Conservation (phyloP, 1,140 invertebrate genomes). For the Cepaea nemoralis region DNA sequence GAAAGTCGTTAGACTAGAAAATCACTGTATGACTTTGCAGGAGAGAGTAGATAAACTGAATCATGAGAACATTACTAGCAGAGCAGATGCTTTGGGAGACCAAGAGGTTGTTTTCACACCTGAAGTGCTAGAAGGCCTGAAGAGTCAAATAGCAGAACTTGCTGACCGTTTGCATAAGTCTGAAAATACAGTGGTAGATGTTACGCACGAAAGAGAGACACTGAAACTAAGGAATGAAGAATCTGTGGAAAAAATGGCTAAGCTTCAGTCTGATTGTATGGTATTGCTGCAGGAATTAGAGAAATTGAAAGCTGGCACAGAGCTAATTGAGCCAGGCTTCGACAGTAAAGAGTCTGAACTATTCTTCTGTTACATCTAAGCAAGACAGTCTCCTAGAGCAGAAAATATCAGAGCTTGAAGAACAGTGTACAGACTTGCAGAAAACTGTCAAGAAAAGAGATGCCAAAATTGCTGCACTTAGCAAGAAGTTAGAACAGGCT, state of each 20-base stretch:
- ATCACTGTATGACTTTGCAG: neutral
- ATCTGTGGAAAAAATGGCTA: neutral
- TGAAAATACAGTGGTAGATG: neutral
- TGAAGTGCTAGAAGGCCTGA: neutral
- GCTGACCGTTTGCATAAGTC: neutral
- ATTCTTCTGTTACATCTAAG: neutral
- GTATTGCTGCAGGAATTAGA: neutral
- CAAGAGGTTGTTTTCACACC: neutral
- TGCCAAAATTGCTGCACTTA: slow-evolving; percentile 41
- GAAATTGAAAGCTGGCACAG: neutral
- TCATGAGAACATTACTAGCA: neutral
- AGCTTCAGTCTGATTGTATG: neutral
- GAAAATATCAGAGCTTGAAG: neutral
- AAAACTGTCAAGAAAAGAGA: slow-evolving; percentile 49
- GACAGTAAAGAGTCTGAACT: too few relatives aligned
- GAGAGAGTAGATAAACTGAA: neutral
- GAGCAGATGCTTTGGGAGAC: neutral
- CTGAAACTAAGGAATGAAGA: neutral
- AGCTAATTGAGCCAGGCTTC: neutral
- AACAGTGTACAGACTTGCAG: slow-evolving; percentile 45
- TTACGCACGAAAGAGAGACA: neutral
- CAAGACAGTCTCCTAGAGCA: neutral
- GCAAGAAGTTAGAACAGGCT: slow-evolving; percentile 41
- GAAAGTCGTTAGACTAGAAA: neutral
- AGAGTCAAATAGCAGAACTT: neutral